These are phyloP conservation scores for Ciconia maguari DNA, from an alignment of 2,113 vertebrate genomes.

Conservation along the genomic window DNA sequence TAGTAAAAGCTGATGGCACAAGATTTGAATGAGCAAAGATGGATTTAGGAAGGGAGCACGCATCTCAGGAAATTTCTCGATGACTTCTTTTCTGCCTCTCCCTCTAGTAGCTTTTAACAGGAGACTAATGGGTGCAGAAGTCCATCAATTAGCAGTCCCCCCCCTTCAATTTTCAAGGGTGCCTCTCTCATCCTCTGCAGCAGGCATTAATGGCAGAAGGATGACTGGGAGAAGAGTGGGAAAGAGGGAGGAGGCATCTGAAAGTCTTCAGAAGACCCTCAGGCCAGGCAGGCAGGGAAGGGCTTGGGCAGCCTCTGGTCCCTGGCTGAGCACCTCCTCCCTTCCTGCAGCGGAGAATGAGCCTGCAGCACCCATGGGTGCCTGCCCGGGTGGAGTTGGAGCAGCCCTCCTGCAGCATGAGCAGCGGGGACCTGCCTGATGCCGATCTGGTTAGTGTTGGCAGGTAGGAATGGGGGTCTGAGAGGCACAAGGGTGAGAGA, in stretches of 20 bases:
- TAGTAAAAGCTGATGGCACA: neutral
- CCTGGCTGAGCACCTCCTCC: neutral
- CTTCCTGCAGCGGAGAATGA: neutral
- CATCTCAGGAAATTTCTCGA: neutral
- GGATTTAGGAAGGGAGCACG: neutral
- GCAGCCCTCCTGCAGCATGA: neutral
- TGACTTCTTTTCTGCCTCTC: neutral
- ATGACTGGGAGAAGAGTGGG: neutral
- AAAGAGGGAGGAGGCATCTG: neutral
- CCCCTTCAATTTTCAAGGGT: neutral
- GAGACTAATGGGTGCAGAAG: neutral
- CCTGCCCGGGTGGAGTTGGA: neutral
- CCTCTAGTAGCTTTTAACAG: neutral
- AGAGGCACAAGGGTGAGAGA: neutral
- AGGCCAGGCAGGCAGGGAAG: neutral
- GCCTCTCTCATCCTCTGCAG: neutral
- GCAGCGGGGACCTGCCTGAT: neutral
- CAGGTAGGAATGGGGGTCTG: neutral
- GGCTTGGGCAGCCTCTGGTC: neutral
- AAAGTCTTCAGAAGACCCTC: neutral
- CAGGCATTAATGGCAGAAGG: neutral
- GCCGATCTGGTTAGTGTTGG: constrained; percentile 36
- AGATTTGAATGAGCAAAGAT: neutral
- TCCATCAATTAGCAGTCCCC: neutral
- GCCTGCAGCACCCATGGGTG: constrained; percentile 39